A percentile compares a stretch with the other conserved stretches of the same genome.
phyloP scores from a whole-genome alignment of 2,888 invertebrate genomes.

The Epinotia ramella region DNA sequence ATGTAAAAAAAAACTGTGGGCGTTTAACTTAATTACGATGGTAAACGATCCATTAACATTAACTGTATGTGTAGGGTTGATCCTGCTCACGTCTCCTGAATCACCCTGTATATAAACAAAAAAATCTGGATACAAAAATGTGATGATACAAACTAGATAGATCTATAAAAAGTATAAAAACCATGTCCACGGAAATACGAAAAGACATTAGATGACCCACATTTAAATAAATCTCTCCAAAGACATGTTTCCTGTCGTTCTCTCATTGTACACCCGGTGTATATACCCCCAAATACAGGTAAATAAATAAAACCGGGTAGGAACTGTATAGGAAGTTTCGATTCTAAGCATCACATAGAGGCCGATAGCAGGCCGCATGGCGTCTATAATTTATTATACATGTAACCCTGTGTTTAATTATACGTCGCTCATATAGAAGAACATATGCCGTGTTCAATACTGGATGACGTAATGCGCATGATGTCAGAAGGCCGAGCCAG shows the following conservation, averaged over 20 bases:
- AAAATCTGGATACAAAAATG: too few species aligned
- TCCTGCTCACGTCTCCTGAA: too few species aligned
- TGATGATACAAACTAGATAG: too few species aligned
- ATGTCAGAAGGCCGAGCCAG: slow-evolving; percentile 44
- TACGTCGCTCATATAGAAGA: slow-evolving; percentile 35
- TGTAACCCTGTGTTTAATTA: slow-evolving; percentile 45
- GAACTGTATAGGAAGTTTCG: slow-evolving; percentile 23
- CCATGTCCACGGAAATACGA: too few species aligned
- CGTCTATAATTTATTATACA: slow-evolving; percentile 38
- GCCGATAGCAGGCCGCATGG: slow-evolving; percentile 17
- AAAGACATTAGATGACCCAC: not conserved
- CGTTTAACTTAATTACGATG: too few species aligned
- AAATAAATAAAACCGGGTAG: not conserved
- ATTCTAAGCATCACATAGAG: slow-evolving; percentile 24
- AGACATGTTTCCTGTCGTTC: not conserved
- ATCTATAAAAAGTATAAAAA: too few species aligned
- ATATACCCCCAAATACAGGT: not conserved
- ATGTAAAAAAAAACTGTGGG: too few species aligned
- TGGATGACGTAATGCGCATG: slow-evolving; percentile 40
- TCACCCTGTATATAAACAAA: too few species aligned
- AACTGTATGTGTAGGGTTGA: too few species aligned
- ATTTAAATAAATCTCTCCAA: not conserved
- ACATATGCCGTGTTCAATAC: slow-evolving; percentile 39
- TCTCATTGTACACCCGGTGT: not conserved
- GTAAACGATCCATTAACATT: too few species aligned